These are phyloP conservation scores for Styela clava DNA, from an alignment of 23 tunicate species.

Conservation along the genomic window DNA sequence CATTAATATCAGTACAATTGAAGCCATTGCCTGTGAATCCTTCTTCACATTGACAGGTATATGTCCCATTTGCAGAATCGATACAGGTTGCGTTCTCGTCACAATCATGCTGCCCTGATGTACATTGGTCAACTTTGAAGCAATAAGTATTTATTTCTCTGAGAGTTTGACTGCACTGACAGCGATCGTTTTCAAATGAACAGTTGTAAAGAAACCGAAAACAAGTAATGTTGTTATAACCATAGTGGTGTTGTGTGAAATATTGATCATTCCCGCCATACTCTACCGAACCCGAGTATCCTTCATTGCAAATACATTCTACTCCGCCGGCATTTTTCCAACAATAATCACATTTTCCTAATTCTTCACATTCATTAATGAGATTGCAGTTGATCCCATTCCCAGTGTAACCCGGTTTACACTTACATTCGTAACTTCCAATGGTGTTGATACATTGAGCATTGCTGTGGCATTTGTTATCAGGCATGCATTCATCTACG, in stretches of 20 bases:
- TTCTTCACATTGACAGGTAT: background rate
- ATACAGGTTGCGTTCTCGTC: background rate
- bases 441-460: conserved; percentile 17
- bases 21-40: background rate
- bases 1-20: background rate
- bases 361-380: conserved; percentile 31
- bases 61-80: background rate
- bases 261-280: too few species aligned
- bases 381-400: conserved; percentile 8
- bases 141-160: background rate
- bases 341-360: conserved; percentile 71
- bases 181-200: background rate
- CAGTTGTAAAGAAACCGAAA: background rate
- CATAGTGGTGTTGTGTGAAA: too few species aligned
- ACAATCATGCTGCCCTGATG: background rate
- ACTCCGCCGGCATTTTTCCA: background rate
- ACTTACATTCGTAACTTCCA: conserved; percentile 15
- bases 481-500: conserved; percentile 24
- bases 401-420: conserved; percentile 12
- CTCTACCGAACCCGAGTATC: too few species aligned
- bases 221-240: background rate
- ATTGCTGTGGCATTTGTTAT: conserved; percentile 5
- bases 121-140: background rate
- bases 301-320: background rate
- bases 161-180: too few species aligned